These are phyloP conservation scores for Toxostoma redivivum DNA, from an alignment of 2,113 vertebrate species.

Conservation along the genomic window DNA sequence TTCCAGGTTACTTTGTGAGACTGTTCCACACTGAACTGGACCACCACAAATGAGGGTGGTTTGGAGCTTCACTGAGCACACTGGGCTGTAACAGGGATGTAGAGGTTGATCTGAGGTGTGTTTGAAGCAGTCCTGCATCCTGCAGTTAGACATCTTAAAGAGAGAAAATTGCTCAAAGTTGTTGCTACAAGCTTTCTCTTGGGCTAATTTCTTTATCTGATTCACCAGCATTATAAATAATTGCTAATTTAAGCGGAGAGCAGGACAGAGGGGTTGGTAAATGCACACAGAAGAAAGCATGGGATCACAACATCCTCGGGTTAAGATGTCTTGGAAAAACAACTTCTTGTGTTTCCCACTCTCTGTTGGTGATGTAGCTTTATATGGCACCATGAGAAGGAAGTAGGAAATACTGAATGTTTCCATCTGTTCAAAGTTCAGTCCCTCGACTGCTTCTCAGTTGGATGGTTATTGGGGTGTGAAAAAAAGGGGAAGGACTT, in stretches of 20 bases:
- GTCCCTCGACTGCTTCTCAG: neutral
- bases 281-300: neutral
- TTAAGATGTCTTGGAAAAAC: neutral
- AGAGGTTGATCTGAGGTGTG: neutral
- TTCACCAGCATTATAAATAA: neutral
- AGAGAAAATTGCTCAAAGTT: neutral
- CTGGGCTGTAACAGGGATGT: neutral
- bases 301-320: neutral
- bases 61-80: neutral
- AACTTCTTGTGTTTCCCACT: neutral
- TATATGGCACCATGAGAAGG: neutral
- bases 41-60: neutral
- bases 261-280: neutral
- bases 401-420: neutral
- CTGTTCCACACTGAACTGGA: neutral
- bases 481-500: neutral
- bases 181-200: neutral
- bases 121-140: neutral
- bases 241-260: neutral
- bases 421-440: neutral
- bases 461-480: fast-evolving
- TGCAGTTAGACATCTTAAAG: neutral
- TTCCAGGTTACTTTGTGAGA: neutral
- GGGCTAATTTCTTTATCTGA: neutral
- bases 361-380: neutral